Evolutionary conservation across 1,140 invertebrate genomes (phyloP), one percentile per base, ranked within the genome.

Genomic region (Oncopodura yosiiana): DNA sequence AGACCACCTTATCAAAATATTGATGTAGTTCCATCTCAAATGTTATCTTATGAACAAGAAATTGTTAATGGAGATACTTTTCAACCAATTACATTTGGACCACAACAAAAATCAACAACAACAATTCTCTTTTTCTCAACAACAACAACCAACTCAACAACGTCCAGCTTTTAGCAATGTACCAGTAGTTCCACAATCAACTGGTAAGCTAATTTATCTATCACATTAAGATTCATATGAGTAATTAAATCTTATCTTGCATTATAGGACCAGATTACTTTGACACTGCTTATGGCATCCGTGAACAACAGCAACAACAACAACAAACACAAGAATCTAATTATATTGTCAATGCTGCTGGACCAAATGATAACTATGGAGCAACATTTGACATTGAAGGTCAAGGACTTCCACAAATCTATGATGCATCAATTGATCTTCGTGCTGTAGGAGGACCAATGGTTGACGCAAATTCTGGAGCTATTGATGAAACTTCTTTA

Each of bases 251-350:
- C n/a, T n/a, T n/a, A n/a, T n/a, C n/a, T n/a, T n/a, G n/a, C n/a
- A n/a, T n/a, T n/a, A n/a, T n/a, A n/a, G n/a, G n/a, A n/a, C 59
- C 59, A 14, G 59, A 61, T 24, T 61, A 61, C 30, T 61, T 61
- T 24, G 45, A 61, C 30, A 61, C 59, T 19, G 59, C 59, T 9
- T 61, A 60, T 43, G 29, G 29, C 3, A 19, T 44, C 16, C 38
- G 29, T 14, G 30, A 32, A 21, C 23, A 38, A 23, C 44, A 36
- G 2, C 53, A 56, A 53, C 38, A 50, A 30, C 42, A 49, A 41
- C 41, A 53, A 21, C 16, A 12, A 8, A 23, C 27, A 18, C 37
- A 41, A n/a, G 21, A 30, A 11, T 23, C 30, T 41, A 23, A n/a
- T 34, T 11, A 21, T n/a, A n/a, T 2, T 16, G n/a, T n/a, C 42